Base-by-base conservation (phyloP, 2,113 vertebrate species). In the Castor canadensis region DNA sequence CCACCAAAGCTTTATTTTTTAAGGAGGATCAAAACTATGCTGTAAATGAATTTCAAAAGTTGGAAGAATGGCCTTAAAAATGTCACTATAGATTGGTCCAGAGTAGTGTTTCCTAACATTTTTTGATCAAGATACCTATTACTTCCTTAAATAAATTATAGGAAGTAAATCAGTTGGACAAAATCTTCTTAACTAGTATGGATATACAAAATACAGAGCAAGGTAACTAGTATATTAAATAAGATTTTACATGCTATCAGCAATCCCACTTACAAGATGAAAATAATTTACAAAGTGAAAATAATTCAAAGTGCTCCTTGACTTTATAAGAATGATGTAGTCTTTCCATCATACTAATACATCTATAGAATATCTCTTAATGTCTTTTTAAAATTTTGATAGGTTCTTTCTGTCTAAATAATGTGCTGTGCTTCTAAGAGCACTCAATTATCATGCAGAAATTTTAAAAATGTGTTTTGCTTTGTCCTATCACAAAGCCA, bases 301-400 rank as follows among this genome's bases (percentile, higher is more conserved):
- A 64, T 16, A 64, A 30, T 8, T 52, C 52, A 32, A 87, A 91
- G 17, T 85, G 20, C 3, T 85, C 49, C 83, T 45, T 85, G 49
- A 94, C 40, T 87, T 79, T 81, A 86, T 58, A 45, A 96, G 94
- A 96, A 86, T 30, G 93, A 72, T 52, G 12, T 54, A 64, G 80
- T 88, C 69, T 82, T 93, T 79, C 52, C 62, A 80, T 40, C 16
- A 62, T 79, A 69, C 13, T 82, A 66, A 75, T 32, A 90, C 71
- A 93, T 81, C 11, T 67, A 81, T n/a, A 86, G 38, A 26, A 77
- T 72, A 75, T 32, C 64, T 73, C 71, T 82, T 69, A 28, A 58
- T 84, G 32, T 81, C 60, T 87, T 85, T 81, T 2, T 76, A 89
- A 96, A 88, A 75, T 79, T 26, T 87, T 94, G 52, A 73, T 45